Percentiles rank a stretch among this genome's conserved stretches.
Conservation (phyloP, 2,888 invertebrate species). For the Phalera bucephala region DNA sequence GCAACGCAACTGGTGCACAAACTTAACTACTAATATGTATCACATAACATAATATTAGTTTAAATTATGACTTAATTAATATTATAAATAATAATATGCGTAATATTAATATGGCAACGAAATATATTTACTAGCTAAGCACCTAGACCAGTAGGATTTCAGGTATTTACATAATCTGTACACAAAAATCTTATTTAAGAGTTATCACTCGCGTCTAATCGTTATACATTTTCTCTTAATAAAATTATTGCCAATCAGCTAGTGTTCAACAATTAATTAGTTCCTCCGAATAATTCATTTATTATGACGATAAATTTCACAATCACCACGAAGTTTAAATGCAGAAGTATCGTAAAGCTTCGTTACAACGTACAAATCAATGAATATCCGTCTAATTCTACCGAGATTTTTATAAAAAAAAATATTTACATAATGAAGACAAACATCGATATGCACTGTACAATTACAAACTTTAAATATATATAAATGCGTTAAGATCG, state of each 20-base stretch:
- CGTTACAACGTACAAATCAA: constrained; percentile 42
- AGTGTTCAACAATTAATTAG: constrained; percentile 59
- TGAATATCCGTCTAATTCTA: constrained; percentile 41
- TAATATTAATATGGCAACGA: constrained; percentile 82
- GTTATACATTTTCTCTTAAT: constrained; percentile 63
- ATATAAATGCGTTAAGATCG: constrained; percentile 43
- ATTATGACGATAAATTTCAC: constrained; percentile 46
- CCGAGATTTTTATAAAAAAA: constrained; percentile 48
- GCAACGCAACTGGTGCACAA: constrained; percentile 28
- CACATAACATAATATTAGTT: constrained; percentile 74
- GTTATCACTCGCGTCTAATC: constrained; percentile 48
- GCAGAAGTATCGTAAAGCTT: constrained; percentile 58
- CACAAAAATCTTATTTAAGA: constrained; percentile 53
- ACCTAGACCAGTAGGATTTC: constrained; percentile 73
- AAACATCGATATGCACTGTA: constrained; percentile 71
- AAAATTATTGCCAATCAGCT: constrained; percentile 76
- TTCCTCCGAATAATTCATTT: constrained; percentile 44
- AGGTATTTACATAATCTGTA: constrained; percentile 76
- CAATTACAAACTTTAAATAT: constrained; percentile 56
- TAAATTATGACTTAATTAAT: constrained; percentile 74
- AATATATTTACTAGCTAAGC: constrained; percentile 79
- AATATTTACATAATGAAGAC: constrained; percentile 75
- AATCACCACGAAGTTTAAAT: constrained; percentile 53
- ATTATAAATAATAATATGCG: constrained; percentile 79
- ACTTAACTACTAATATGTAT: constrained; percentile 66